Percentiles rank a stretch among this genome's conserved stretches.
These are phyloP conservation scores for Ecliptopera silaceata DNA, from an alignment of 2,888 invertebrate genomes.

Conservation along the genomic window DNA sequence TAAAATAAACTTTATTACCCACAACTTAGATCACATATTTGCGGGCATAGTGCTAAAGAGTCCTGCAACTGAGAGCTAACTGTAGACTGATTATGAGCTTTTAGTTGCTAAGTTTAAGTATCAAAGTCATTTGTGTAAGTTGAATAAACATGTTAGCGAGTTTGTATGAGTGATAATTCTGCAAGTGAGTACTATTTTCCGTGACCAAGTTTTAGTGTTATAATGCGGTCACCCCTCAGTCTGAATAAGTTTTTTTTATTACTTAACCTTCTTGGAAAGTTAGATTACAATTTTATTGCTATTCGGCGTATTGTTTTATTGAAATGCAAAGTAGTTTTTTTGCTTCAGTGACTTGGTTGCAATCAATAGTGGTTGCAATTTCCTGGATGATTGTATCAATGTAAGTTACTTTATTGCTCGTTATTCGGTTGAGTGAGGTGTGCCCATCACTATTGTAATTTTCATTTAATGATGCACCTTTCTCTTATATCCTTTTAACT, in stretches of 20 bases:
- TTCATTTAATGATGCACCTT: neutral
- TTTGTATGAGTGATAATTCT: conserved; percentile 5
- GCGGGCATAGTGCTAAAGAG: neutral
- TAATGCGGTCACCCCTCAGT: conserved; percentile 68
- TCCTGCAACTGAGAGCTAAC: neutral
- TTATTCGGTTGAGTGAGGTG: conserved; percentile 23
- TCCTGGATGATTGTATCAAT: conserved; percentile 38
- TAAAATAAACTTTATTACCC: conserved; percentile 7
- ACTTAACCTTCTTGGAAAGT: conserved; percentile 63
- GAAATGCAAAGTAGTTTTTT: conserved; percentile 42
- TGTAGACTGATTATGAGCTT: neutral
- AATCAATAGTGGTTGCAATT: conserved; percentile 43
- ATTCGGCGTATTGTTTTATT: conserved; percentile 45
- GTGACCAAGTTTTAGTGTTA: conserved; percentile 66
- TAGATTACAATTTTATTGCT: conserved; percentile 49
- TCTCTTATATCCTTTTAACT: neutral
- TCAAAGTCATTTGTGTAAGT: neutral
- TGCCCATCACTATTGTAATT: conserved; percentile 11
- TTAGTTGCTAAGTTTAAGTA: neutral
- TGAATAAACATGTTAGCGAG: neutral
- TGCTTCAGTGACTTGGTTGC: conserved; percentile 32
- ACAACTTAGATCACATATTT: neutral
- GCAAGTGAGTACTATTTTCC: conserved; percentile 2
- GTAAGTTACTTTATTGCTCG: conserved; percentile 27
- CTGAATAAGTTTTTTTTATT: conserved; percentile 65